Conservation (phyloP, 2,888 invertebrate species). For the Synergus laeviventris region DNA sequence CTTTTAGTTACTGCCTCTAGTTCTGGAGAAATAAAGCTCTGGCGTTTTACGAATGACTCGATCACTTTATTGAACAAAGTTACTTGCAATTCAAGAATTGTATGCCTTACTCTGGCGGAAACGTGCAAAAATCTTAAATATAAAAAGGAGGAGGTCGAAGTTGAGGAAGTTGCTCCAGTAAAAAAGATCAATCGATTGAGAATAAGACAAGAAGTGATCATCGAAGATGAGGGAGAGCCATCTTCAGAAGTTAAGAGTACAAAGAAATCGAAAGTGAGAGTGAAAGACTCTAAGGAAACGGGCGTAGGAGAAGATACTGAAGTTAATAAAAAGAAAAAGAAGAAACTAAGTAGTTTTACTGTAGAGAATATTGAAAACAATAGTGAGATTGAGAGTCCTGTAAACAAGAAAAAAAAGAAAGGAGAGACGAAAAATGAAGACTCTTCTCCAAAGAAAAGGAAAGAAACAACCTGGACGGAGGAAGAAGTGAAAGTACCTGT, state of each 20-base stretch:
- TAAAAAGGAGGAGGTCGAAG: conserved; percentile 49
- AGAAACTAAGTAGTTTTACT: conserved; percentile 47
- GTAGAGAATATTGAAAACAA: conserved; percentile 47
- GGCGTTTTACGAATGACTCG: conserved; percentile 77
- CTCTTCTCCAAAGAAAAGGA: conserved; percentile 11
- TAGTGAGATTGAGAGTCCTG: conserved; percentile 26
- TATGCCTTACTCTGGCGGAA: conserved; percentile 81
- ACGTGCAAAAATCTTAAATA: conserved; percentile 46
- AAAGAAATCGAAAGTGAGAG: conserved; percentile 41
- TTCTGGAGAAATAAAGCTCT: conserved; percentile 87
- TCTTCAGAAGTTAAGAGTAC: conserved; percentile 27
- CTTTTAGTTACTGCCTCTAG: conserved; percentile 86
- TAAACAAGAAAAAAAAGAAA: conserved; percentile 58
- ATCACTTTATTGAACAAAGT: conserved; percentile 75
- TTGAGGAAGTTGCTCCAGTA: conserved; percentile 42
- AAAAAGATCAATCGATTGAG: conserved; percentile 54
- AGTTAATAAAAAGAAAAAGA: conserved; percentile 59
- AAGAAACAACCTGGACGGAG: conserved; percentile 43
- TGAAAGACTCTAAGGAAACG: background rate
- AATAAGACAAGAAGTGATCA: conserved; percentile 60
- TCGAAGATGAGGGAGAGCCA: conserved; percentile 62
- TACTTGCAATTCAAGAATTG: conserved; percentile 82
- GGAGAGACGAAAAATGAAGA: conserved; percentile 46
- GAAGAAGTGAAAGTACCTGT: conserved; percentile 20
- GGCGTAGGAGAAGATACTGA: conserved; percentile 43